phyloP scores from a whole-genome alignment of 2,888 invertebrate species.

The Cantharis lateralis region DNA sequence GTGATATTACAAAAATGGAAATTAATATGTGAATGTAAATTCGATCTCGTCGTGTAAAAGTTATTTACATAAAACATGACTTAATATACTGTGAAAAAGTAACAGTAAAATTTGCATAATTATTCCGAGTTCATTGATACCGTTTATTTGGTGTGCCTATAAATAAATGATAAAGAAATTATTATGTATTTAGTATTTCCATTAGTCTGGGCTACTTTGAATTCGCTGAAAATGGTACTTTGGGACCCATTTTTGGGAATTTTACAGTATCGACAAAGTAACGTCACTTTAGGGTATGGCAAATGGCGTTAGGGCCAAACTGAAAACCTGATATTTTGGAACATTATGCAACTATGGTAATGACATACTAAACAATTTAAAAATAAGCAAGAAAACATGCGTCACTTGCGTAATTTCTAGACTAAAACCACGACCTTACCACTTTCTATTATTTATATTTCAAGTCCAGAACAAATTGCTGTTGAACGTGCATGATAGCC shows the following conservation, averaged over 20 bases:
- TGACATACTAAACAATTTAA: constrained; percentile 3
- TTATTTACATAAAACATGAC: background rate
- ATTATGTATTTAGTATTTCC: too few relatives aligned
- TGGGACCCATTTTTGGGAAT: too few relatives aligned
- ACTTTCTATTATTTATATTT: constrained; percentile 13
- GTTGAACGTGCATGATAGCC: background rate
- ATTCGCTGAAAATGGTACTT: too few relatives aligned
- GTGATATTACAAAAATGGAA: background rate
- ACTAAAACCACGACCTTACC: constrained; percentile 16
- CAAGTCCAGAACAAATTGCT: background rate
- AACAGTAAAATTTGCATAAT: background rate
- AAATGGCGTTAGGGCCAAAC: too few relatives aligned
- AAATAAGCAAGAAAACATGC: constrained; percentile 11
- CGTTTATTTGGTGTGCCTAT: background rate
- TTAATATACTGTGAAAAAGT: background rate
- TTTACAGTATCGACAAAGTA: too few relatives aligned
- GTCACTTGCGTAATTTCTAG: constrained; percentile 8
- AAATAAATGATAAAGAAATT: background rate
- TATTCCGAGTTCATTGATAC: background rate
- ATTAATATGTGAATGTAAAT: background rate
- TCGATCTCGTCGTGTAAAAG: background rate
- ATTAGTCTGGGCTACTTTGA: too few relatives aligned
- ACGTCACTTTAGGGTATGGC: too few relatives aligned
- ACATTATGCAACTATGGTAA: constrained; percentile 4
- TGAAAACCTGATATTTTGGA: background rate